These are phyloP conservation scores for Enteromius anoplus DNA, from an alignment of 2,797 vertebrate species.

Conservation along the genomic window DNA sequence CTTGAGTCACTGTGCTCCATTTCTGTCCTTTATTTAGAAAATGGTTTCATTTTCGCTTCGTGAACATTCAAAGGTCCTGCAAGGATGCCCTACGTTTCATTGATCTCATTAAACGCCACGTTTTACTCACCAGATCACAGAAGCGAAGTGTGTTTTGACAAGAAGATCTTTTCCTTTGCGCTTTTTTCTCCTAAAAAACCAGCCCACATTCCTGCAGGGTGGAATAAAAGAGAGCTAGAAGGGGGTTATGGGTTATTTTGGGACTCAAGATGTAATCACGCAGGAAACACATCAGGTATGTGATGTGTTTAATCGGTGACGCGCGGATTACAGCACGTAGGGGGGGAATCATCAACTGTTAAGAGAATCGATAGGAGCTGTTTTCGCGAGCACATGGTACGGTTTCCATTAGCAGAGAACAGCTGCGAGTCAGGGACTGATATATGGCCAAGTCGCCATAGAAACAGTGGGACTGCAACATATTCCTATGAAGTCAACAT, in stretches of 20 bases:
- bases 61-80: neutral
- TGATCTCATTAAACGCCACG: neutral
- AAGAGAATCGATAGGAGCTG: constrained; percentile 36
- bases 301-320: constrained; percentile 14
- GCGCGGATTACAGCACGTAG: constrained; percentile 9
- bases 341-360: constrained; percentile 24
- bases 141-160: neutral
- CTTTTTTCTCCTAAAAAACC: constrained; percentile 23
- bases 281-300: neutral
- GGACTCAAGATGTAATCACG: constrained; percentile 11
- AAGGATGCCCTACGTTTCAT: neutral
- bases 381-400: constrained; percentile 21
- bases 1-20: constrained; percentile 40
- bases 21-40: neutral
- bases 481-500: constrained; percentile 27
- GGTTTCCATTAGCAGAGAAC: constrained; percentile 37
- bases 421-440: constrained; percentile 28
- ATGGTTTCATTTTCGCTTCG: neutral
- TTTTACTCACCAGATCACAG: neutral
- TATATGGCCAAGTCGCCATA: constrained; percentile 56
- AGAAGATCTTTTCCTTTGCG: neutral
- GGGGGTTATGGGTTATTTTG: constrained; percentile 46
- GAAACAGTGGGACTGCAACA: constrained; percentile 55
- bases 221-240: neutral
- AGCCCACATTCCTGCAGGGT: constrained; percentile 47